Percentiles rank a stretch among this genome's conserved stretches.
These are phyloP conservation scores for Venusia cambrica DNA, from an alignment of 2,888 invertebrate species.

Conservation along the genomic window DNA sequence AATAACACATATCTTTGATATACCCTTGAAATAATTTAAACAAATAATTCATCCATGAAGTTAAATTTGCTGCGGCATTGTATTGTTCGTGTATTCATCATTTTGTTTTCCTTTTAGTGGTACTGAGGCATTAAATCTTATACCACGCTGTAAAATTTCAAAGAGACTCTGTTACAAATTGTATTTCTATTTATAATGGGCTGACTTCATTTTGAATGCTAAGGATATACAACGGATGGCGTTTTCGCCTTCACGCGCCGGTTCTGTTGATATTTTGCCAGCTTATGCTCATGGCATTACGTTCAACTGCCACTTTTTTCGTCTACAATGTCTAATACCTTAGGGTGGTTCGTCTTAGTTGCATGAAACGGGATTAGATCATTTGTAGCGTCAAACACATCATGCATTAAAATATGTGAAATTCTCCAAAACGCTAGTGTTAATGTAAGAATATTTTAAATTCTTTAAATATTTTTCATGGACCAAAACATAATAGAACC, in stretches of 20 bases:
- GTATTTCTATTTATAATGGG: conserved; percentile 62
- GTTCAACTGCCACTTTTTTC: conserved; percentile 24
- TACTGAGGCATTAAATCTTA: conserved; percentile 46
- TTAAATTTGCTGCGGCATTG: conserved; percentile 32
- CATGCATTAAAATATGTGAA: no score
- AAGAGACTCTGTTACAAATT: conserved; percentile 49
- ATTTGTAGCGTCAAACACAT: no score
- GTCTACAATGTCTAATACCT: conserved; percentile 8
- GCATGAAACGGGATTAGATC: no score
- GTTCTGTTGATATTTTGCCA: conserved; percentile 48
- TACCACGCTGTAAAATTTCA: conserved; percentile 52
- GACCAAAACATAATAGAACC: no score
- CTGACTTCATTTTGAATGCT: conserved; percentile 55
- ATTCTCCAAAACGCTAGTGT: no score
- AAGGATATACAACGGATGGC: conserved; percentile 38
- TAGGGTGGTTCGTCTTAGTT: no score
- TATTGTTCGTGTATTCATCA: conserved; percentile 36
- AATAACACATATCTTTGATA: no score
- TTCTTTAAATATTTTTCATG: no score
- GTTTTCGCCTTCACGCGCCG: conserved; percentile 42
- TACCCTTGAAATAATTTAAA: no score
- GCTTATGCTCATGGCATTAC: conserved; percentile 29
- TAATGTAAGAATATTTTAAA: no score
- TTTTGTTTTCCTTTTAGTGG: conserved; percentile 41
- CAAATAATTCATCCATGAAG: conserved; percentile 9